phyloP scores from a whole-genome alignment of 2,888 invertebrate species.

The Eilema caniola region DNA sequence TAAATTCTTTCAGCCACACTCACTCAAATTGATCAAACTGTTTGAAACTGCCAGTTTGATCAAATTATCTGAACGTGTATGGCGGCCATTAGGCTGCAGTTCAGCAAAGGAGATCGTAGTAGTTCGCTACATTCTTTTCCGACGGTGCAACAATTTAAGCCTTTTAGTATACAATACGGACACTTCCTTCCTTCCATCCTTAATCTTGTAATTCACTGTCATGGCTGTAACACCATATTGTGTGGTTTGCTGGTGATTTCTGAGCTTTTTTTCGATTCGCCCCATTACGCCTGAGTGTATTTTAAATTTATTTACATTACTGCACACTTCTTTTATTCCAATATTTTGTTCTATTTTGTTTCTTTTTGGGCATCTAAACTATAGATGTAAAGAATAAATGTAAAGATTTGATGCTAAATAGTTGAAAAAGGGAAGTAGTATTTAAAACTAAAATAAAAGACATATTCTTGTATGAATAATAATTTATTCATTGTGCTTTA shows the following conservation, averaged over 20 bases:
- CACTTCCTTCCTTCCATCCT: background rate
- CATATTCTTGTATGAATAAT: no score
- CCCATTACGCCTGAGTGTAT: background rate
- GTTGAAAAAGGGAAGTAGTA: background rate
- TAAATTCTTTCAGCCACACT: no score
- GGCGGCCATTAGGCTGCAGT: background rate
- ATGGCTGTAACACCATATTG: background rate
- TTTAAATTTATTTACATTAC: background rate
- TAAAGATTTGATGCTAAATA: background rate
- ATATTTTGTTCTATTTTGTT: background rate
- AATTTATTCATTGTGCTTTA: background rate
- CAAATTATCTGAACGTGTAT: no score
- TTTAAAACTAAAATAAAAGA: background rate
- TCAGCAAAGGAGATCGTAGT: background rate
- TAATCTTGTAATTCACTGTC: background rate
- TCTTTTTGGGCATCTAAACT: no score
- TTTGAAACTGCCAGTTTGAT: no score
- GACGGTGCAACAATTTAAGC: background rate
- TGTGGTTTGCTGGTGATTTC: background rate
- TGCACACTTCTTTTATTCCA: background rate
- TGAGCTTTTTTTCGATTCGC: background rate
- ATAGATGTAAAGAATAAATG: background rate
- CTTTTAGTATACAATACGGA: background rate
- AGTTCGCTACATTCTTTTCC: background rate
- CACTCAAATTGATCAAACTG: no score